Conservation (phyloP, 2,888 invertebrate species). For the Imbricaverruca yamaguchii region DNA sequence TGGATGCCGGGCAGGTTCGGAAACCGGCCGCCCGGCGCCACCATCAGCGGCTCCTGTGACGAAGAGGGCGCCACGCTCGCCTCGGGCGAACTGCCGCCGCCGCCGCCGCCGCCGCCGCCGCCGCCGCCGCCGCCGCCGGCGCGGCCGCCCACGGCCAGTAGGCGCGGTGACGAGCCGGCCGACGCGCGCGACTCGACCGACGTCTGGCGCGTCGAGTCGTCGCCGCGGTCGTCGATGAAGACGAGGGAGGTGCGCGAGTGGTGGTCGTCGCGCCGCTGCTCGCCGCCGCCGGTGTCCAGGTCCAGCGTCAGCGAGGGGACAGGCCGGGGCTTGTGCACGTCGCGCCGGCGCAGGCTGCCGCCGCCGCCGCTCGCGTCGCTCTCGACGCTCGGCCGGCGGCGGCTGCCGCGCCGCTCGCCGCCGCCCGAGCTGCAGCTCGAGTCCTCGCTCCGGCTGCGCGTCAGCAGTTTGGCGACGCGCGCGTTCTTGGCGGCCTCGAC, state of each 20-base stretch:
- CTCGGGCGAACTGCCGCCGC: not conserved
- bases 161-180: constrained; percentile 11
- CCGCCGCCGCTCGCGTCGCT: constrained; percentile 17
- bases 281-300: not conserved
- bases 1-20: constrained; percentile 32
- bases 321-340: constrained; percentile 15
- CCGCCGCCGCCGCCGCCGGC: not conserved
- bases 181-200: constrained; percentile 24
- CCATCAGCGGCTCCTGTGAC: constrained; percentile 7
- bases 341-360: constrained; percentile 17
- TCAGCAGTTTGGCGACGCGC: constrained; percentile 32
- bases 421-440: constrained; percentile 31
- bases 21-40: constrained; percentile 12
- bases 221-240: constrained; percentile 23
- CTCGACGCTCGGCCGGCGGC: constrained; percentile 25
- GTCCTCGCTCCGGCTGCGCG: constrained; percentile 32
- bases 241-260: not conserved
- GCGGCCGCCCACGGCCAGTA: not conserved
- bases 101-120: not conserved
- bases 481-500: constrained; percentile 34
- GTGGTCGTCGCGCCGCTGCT: not conserved
- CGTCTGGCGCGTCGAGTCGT: constrained; percentile 25
- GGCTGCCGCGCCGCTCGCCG: constrained; percentile 29
- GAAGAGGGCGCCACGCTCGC: not conserved
- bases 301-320: constrained; percentile 24